These are phyloP conservation scores for Ctena decussata DNA, from an alignment of 2,888 invertebrate genomes.

Conservation along the genomic window DNA sequence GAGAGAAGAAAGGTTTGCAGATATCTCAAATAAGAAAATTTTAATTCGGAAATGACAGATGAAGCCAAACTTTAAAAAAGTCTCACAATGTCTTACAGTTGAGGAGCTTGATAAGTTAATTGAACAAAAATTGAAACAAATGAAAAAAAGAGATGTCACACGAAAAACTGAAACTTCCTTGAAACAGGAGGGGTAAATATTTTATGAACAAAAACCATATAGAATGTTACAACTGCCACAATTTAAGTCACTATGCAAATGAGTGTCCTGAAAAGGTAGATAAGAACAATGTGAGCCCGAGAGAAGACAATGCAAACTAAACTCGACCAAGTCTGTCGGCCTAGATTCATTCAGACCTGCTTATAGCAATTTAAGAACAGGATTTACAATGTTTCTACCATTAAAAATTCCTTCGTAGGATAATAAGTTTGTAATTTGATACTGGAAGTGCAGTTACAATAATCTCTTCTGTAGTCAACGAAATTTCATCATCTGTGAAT, in stretches of 20 bases:
- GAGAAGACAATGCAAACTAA: constrained; percentile 39
- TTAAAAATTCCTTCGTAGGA: background rate
- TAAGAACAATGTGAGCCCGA: background rate
- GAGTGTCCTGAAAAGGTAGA: background rate
- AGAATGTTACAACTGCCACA: background rate
- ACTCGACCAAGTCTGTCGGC: constrained; percentile 45
- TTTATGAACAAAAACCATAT: background rate
- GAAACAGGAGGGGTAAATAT: background rate
- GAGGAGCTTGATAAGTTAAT: background rate
- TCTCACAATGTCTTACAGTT: background rate
- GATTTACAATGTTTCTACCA: background rate
- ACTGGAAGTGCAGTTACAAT: background rate
- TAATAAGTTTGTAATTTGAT: constrained; percentile 14
- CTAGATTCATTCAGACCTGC: constrained; percentile 36
- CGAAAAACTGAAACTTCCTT: background rate
- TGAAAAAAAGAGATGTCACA: background rate
- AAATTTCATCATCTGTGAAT: background rate
- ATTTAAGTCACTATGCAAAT: background rate
- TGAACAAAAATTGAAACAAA: background rate
- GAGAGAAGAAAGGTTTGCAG: background rate
- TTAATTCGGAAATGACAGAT: background rate
- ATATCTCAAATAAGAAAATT: background rate
- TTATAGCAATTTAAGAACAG: background rate
- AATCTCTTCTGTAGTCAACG: background rate
- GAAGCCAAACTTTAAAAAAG: background rate